A percentile compares a stretch with the other conserved stretches of the same genome.
phyloP scores from a whole-genome alignment of 2,113 vertebrate genomes.

The Oncorhynchus clarkii region DNA sequence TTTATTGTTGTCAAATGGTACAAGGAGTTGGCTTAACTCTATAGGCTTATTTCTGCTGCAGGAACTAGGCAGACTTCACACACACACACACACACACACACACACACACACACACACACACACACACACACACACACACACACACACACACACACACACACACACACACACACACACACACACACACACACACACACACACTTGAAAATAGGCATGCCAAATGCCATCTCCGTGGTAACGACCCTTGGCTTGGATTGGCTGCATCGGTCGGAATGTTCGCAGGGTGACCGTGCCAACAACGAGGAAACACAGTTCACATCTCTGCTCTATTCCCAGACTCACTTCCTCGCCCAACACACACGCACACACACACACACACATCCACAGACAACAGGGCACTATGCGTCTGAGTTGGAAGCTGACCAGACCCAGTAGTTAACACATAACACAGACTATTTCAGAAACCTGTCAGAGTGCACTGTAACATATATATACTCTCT shows the following conservation, averaged over 20 bases:
- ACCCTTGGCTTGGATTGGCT: slow-evolving; percentile 71
- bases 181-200: slow-evolving; percentile 14
- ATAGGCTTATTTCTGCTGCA: slow-evolving; percentile 72
- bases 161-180: slow-evolving; percentile 1
- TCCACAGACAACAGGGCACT: neutral
- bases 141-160: slow-evolving; percentile 19
- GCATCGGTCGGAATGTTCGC: slow-evolving; percentile 55
- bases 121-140: slow-evolving; percentile 1
- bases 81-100: slow-evolving; percentile 5
- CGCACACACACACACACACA: neutral
- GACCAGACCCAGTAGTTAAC: neutral
- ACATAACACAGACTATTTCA: neutral
- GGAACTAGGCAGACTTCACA: slow-evolving; percentile 71
- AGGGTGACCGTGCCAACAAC: slow-evolving; percentile 54
- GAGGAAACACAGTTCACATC: slow-evolving; percentile 56
- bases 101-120: slow-evolving; percentile 16
- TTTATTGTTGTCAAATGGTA: slow-evolving; percentile 49
- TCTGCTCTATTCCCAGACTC: slow-evolving; percentile 47
- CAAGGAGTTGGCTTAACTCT: slow-evolving; percentile 21
- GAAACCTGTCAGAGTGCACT: neutral
- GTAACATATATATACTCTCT: neutral
- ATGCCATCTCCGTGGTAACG: slow-evolving; percentile 71
- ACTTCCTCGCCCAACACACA: slow-evolving; percentile 51
- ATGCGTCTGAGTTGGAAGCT: too few species aligned
- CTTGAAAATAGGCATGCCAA: slow-evolving; percentile 57